Base-by-base conservation (phyloP, 2,113 vertebrate genomes). In the Nanorana parkeri region DNA sequence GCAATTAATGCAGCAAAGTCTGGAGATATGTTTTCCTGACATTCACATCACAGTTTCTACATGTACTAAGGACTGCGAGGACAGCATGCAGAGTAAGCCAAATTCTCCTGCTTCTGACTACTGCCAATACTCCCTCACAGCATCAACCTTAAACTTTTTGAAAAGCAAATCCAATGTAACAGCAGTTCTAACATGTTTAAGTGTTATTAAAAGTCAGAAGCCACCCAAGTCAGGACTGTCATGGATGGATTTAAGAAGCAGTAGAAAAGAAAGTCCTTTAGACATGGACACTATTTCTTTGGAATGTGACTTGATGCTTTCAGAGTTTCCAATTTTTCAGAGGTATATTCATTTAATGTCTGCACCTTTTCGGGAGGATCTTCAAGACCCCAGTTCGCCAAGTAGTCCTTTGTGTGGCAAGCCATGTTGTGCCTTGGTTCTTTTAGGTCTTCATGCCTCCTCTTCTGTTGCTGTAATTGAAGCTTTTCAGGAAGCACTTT, bases 111-210 rank as follows among this genome's bases (percentile, higher is more conserved):
- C 74, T 84, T 85, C 26, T 81, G 85, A 89, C 16, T 83, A 89
- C 23, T 85, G 84, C 41, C 88, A 90, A 60, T 94, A 95, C 24
- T 88, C 92, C 2, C 93, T 99, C 81, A 98, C 96, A 3, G 87
- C 94, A 0, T 96, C 97, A 0, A 90, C 96, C 6, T 86, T 99
- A 79, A 88, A 93, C 67, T 99, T 98, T 84, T 90, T 99, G 0
- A 99, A 97, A 86, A 95, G 94, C 3, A 91, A 89, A 80, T 99
- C 95, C 0, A 94, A 94, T 16, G 84, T 98, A 0, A 88, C 95
- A 80, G 96, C 97, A 10, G 58, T 87, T 0, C 83, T 98, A 64
- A 95, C 93, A 0, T 98, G 97, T 83, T 90, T 99, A 6, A 93
- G 91, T 8, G 94, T 91, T 13, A 92, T 86, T 86, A 92, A 83